Percentiles rank a stretch among this genome's conserved stretches.
phyloP scores from a whole-genome alignment of 2,797 vertebrate species.

The Coluber constrictor region DNA sequence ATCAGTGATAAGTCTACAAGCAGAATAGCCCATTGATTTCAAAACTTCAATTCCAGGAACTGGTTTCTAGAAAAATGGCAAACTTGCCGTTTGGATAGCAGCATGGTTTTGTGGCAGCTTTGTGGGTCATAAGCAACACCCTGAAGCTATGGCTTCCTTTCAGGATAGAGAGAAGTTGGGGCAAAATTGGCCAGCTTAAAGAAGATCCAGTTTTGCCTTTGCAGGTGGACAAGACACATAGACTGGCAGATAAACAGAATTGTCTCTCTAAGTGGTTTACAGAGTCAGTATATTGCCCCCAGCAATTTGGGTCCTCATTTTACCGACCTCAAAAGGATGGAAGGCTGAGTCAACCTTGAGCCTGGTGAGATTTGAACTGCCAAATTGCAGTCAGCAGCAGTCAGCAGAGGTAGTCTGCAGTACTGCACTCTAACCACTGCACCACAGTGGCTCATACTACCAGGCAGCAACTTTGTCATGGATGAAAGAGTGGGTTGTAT shows the following conservation, averaged over 20 bases:
- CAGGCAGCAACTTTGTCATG: no score
- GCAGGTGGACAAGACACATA: not conserved
- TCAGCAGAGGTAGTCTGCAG: no score
- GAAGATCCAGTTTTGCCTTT: not conserved
- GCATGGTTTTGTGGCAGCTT: not conserved
- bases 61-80: not conserved
- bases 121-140: not conserved
- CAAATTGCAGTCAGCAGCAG: no score
- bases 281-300: no score
- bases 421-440: no score
- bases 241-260: not conserved
- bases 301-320: no score
- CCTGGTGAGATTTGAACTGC: no score
- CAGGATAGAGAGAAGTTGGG: not conserved
- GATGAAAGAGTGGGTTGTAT: no score
- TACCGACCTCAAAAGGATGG: no score
- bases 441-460: no score
- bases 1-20: not conserved
- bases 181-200: not conserved
- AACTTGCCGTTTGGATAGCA: not conserved
- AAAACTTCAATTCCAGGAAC: not conserved
- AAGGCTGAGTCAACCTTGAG: no score
- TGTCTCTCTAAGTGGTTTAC: not conserved
- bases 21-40: not conserved
- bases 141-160: not conserved